These are phyloP conservation scores for Ashinkailepas kermadecensis DNA, from an alignment of 2,888 invertebrate species.

Conservation along the genomic window DNA sequence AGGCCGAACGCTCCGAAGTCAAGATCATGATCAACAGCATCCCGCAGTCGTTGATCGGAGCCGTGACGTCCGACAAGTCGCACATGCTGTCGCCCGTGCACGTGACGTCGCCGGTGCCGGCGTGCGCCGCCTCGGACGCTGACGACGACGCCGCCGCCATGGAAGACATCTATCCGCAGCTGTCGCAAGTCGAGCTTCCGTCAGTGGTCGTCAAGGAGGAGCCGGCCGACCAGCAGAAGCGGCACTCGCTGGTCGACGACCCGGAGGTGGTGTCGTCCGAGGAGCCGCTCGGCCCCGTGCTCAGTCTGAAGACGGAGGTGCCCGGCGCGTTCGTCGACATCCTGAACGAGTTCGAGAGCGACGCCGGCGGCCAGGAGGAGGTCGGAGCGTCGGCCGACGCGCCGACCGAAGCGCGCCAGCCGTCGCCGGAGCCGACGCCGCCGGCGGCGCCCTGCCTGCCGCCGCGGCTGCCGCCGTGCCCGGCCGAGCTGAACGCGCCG, in stretches of 20 bases:
- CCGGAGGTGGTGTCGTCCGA: not conserved
- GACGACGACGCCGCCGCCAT: not conserved
- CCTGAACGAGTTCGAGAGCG: constrained; percentile 12
- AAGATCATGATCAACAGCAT: constrained; percentile 20
- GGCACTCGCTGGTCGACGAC: not conserved
- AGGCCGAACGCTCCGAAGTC: constrained; percentile 6
- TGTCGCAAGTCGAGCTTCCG: not conserved
- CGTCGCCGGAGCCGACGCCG: not conserved
- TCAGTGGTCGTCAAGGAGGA: not conserved
- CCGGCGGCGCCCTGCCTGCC: not conserved
- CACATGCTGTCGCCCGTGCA: constrained; percentile 11
- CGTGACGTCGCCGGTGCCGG: constrained; percentile 6
- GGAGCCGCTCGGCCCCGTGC: constrained; percentile 10
- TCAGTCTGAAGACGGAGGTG: constrained; percentile 12
- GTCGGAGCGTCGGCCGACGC: not conserved
- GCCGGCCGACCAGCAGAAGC: not conserved
- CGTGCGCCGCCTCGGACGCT: not conserved
- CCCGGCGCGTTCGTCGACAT: constrained; percentile 17
- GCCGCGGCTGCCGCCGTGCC: not conserved
- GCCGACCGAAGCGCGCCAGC: not conserved
- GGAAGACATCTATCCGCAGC: not conserved
- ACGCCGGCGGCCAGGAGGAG: not conserved
- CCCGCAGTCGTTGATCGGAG: not conserved
- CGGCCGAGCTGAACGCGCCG: too few species aligned
- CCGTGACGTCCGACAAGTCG: constrained; percentile 1